Evolutionary conservation across 2,113 vertebrate genomes (phyloP).

Genomic region (Nothoprocta perdicaria): DNA sequence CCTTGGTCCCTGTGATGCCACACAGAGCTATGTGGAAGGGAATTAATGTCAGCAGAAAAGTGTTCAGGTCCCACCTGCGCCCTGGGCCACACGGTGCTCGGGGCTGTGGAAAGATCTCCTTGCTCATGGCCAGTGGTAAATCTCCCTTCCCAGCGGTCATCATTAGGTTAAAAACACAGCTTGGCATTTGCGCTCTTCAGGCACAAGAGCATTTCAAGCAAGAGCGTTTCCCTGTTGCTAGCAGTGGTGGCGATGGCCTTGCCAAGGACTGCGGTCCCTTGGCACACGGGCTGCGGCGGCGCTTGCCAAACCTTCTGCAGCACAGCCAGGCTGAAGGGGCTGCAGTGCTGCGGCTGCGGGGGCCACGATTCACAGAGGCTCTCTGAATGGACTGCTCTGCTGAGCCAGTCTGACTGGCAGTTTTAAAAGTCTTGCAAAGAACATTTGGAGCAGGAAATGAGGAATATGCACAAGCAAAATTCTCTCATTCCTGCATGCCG

Average conservation of each 20-base stretch:
- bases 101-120: background rate
- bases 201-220: background rate
- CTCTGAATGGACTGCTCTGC: slow-evolving; percentile 38
- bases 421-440: slow-evolving; percentile 39
- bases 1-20: background rate
- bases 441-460: slow-evolving; percentile 32
- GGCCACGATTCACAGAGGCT: slow-evolving; percentile 36
- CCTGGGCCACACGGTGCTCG: no score
- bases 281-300: slow-evolving; percentile 21
- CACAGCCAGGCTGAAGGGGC: slow-evolving; percentile 23
- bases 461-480: slow-evolving; percentile 7
- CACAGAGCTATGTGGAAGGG: background rate
- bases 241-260: slow-evolving; percentile 28
- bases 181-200: background rate
- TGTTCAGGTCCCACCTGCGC: background rate
- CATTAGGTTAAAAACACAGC: slow-evolving; percentile 6
- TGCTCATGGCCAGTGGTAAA: background rate
- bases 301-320: slow-evolving; percentile 47
- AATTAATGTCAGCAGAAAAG: background rate
- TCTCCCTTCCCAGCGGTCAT: background rate
- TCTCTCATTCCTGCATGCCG: background rate
- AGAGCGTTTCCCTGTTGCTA: background rate
- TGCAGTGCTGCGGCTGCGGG: slow-evolving; percentile 48
- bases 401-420: slow-evolving; percentile 35
- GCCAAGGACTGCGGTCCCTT: slow-evolving; percentile 62